These are phyloP conservation scores for Copidosoma floridanum DNA, from an alignment of 1,140 invertebrate genomes.

Conservation along the genomic window DNA sequence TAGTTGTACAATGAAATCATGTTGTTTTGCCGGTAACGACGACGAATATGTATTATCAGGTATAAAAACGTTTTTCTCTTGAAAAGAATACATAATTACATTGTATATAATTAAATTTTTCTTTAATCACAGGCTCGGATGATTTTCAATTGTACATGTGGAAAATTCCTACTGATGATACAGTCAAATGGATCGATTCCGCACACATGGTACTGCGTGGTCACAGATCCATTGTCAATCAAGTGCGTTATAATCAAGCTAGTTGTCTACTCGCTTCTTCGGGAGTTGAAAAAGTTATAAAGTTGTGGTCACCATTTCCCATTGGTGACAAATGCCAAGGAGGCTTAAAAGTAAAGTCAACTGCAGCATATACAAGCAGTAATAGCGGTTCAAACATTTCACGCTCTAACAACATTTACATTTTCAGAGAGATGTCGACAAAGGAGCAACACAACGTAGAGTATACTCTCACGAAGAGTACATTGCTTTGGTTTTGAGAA, in stretches of 20 bases:
- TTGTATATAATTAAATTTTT: conserved; percentile 6
- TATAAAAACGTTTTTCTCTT: conserved; percentile 17
- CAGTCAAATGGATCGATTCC: conserved; percentile 62
- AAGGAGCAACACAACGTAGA: conserved; percentile 66
- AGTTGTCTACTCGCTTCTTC: conserved; percentile 88
- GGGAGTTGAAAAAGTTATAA: conserved; percentile 93
- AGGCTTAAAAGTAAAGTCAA: conserved; percentile 46
- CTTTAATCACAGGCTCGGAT: conserved; percentile 70
- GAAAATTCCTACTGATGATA: conserved; percentile 71
- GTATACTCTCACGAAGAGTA: conserved; percentile 87
- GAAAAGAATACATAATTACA: conserved; percentile 3
- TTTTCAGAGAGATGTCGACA: conserved; percentile 46
- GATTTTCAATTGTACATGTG: conserved; percentile 95
- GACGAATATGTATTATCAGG: conserved; percentile 87
- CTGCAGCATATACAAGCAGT: not conserved
- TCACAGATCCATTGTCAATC: conserved; percentile 94
- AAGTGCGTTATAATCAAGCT: conserved; percentile 85
- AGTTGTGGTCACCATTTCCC: conserved; percentile 63
- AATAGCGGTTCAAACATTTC: conserved; percentile 7
- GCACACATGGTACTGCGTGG: conserved; percentile 83
- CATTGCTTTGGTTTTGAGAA: conserved; percentile 75
- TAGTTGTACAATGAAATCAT: conserved; percentile 96
- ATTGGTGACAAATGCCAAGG: conserved; percentile 44
- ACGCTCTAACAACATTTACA: too few relatives aligned
- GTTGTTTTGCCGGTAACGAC: conserved; percentile 85